Conservation (phyloP, 1,140 invertebrate genomes). For the Dinoponera quadriceps region DNA sequence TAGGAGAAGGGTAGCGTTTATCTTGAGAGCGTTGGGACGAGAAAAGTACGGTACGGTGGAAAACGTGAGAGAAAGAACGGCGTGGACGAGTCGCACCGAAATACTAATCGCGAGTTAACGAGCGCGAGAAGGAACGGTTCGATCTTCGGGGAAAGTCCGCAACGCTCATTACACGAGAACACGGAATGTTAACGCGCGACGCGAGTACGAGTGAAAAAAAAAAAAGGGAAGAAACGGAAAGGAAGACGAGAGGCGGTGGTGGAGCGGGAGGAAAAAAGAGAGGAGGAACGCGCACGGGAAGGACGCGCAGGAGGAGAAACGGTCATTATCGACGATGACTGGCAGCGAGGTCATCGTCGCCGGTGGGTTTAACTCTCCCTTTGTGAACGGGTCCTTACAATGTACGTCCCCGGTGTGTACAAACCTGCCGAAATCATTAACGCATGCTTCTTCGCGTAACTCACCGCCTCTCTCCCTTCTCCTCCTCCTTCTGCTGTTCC, state of each 20-base stretch:
- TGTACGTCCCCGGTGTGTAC: constrained; percentile 70
- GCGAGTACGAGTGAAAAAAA: neutral
- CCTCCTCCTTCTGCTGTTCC: too few species aligned
- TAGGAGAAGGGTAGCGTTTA: constrained; percentile 7
- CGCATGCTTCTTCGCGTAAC: constrained; percentile 62
- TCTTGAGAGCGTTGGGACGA: constrained; percentile 3
- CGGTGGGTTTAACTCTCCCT: constrained; percentile 76
- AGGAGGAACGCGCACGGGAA: neutral
- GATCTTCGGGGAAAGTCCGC: neutral
- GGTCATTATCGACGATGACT: constrained; percentile 83
- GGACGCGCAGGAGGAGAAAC: constrained; percentile 65
- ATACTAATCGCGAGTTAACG: constrained; percentile 1
- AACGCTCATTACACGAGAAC: neutral
- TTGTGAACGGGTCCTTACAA: constrained; percentile 72
- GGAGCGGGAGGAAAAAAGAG: neutral
- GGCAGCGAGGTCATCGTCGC: constrained; percentile 79
- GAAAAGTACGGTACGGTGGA: neutral
- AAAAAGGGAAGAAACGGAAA: neutral
- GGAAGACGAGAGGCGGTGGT: neutral
- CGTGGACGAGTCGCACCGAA: neutral
- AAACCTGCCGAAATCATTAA: constrained; percentile 80
- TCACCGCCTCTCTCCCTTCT: constrained; percentile 8
- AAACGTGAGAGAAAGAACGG: neutral
- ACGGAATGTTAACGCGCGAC: neutral
- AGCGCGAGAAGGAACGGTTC: neutral